phyloP scores from a whole-genome alignment of 2,113 vertebrate species.

The Poecile atricapillus region DNA sequence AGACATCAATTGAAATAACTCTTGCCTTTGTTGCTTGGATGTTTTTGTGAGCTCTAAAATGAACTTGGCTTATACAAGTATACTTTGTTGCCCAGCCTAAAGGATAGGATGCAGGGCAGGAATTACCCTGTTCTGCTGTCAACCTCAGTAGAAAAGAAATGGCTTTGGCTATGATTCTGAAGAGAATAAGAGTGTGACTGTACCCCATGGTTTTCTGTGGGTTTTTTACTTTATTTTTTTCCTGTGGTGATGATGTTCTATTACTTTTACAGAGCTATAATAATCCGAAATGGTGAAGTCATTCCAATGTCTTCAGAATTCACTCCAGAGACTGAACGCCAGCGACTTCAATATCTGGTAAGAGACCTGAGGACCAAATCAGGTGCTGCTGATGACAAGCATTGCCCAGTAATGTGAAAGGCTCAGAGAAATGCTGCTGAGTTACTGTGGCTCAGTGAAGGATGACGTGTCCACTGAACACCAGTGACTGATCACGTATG shows the following conservation, averaged over 20 bases:
- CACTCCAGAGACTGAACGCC: slow-evolving; percentile 94
- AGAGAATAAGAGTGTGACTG: background rate
- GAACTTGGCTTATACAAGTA: background rate
- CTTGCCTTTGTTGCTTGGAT: background rate
- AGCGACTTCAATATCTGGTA: slow-evolving; percentile 96
- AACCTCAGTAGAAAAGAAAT: background rate
- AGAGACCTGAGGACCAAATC: slow-evolving; percentile 27
- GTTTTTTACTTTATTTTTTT: background rate
- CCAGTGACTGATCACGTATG: background rate
- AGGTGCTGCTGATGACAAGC: background rate
- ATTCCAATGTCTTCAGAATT: slow-evolving; percentile 95
- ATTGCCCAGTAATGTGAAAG: background rate
- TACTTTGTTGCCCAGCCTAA: background rate
- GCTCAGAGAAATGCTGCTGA: background rate
- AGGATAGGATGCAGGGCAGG: background rate
- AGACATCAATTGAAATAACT: background rate
- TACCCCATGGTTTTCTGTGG: background rate
- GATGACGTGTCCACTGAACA: background rate
- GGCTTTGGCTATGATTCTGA: background rate
- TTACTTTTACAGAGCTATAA: slow-evolving; percentile 86
- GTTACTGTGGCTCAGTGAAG: background rate
- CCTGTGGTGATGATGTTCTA: background rate
- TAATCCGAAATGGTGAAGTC: slow-evolving; percentile 88
- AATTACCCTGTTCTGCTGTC: background rate
- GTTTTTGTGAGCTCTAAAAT: slow-evolving; percentile 38